Evolutionary conservation across 2,888 invertebrate genomes (phyloP).

Genomic region (Drosophila fungiperda): DNA sequence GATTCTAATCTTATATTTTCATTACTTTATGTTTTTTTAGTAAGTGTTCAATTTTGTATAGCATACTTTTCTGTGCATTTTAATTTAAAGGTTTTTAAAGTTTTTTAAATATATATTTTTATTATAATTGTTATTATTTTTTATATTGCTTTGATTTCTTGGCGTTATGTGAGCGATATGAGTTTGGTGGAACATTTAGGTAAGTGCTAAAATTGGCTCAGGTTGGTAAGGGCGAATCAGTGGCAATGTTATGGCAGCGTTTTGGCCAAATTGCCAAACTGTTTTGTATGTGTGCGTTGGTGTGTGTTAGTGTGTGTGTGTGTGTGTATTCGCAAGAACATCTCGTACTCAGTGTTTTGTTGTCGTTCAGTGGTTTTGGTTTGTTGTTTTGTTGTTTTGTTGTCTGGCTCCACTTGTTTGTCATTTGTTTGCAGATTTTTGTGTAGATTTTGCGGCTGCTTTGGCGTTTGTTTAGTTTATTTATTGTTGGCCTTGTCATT

Average conservation of each 20-base stretch:
- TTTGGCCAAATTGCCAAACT: constrained; percentile 64
- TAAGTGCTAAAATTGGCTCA: constrained; percentile 34
- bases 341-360: constrained; percentile 45
- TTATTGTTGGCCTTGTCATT: constrained; percentile 68
- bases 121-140: neutral
- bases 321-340: constrained; percentile 22
- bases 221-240: constrained; percentile 33
- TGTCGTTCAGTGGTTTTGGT: constrained; percentile 63
- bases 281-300: constrained; percentile 19
- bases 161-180: constrained; percentile 13
- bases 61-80: too few species aligned
- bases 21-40: too few species aligned
- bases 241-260: constrained; percentile 55
- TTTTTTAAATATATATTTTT: neutral
- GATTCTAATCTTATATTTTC: too few species aligned
- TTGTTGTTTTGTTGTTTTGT: constrained; percentile 68
- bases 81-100: too few species aligned
- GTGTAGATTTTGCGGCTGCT: constrained; percentile 80
- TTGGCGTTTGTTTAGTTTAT: constrained; percentile 79
- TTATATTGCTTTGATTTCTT: neutral
- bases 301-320: constrained; percentile 9
- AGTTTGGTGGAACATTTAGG: constrained; percentile 39
- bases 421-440: constrained; percentile 81
- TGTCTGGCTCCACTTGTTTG: constrained; percentile 76
- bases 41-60: too few species aligned